A percentile compares a stretch with the other conserved stretches of the same genome.
Evolutionary conservation across 2,113 vertebrate species (phyloP).

Genomic region (Prochilodus magdalenae): DNA sequence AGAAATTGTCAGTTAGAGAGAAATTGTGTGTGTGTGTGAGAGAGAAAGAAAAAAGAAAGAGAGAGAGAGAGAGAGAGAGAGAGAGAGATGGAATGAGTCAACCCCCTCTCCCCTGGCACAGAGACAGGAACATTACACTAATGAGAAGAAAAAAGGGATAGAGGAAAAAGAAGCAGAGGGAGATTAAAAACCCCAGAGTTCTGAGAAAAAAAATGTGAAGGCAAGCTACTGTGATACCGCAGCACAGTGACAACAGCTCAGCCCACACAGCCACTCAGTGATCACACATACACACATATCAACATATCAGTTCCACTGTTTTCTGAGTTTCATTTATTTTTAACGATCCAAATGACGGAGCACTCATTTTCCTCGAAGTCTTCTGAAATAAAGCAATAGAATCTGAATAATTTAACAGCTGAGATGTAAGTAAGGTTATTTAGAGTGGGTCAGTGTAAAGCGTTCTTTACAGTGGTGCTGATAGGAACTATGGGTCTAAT

Average conservation of each 20-base stretch:
- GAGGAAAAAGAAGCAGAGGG: conserved; percentile 14
- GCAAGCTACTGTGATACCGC: conserved; percentile 9
- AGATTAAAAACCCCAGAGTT: neutral
- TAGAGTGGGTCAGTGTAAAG: too few relatives aligned
- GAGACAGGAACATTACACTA: conserved; percentile 37
- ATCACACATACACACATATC: conserved; percentile 4
- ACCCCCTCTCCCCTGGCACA: conserved; percentile 21
- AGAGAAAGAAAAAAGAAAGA: neutral
- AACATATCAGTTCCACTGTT: neutral
- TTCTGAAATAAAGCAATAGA: too few relatives aligned
- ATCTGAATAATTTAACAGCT: too few relatives aligned
- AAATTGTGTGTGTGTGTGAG: neutral
- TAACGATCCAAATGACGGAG: too few relatives aligned
- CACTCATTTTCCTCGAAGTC: too few relatives aligned
- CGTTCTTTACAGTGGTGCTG: too few relatives aligned
- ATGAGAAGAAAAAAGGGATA: conserved; percentile 34
- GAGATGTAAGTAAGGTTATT: too few relatives aligned
- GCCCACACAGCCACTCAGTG: conserved; percentile 2
- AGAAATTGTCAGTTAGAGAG: neutral
- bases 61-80: conserved; percentile 8
- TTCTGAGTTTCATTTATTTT: too few relatives aligned
- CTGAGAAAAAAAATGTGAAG: neutral
- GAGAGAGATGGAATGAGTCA: conserved; percentile 48
- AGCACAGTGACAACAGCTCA: conserved; percentile 23
- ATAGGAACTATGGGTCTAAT: too few relatives aligned